Percentiles rank a stretch among this genome's conserved stretches.
These are phyloP conservation scores for Phalacrocorax pelagicus DNA, from an alignment of 2,113 vertebrate species.

Conservation along the genomic window DNA sequence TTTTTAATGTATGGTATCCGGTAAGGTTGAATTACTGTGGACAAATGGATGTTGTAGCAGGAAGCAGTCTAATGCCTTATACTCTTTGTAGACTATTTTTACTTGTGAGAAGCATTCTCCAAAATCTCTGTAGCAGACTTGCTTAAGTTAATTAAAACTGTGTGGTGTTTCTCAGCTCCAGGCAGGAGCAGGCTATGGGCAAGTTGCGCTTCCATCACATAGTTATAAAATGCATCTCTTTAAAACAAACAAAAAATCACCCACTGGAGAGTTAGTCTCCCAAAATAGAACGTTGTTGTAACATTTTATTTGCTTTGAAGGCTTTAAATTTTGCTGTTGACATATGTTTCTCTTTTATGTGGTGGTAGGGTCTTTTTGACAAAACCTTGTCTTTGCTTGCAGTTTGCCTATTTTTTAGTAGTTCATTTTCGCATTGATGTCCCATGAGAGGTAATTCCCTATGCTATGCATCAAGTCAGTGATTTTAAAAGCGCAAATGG, in stretches of 20 bases:
- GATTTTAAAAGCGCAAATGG: neutral
- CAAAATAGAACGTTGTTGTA: neutral
- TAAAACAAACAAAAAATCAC: neutral
- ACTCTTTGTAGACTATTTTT: constrained; percentile 57
- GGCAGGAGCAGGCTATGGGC: neutral
- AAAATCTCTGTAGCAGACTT: neutral
- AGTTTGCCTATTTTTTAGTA: neutral
- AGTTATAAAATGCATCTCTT: neutral
- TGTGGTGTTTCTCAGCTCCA: neutral
- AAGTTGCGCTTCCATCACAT: neutral
- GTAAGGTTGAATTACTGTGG: constrained; percentile 24
- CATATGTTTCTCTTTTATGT: neutral
- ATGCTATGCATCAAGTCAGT: neutral
- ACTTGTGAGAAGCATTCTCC: neutral
- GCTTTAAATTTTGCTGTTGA: neutral
- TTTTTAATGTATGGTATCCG: constrained; percentile 47
- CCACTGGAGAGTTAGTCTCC: neutral
- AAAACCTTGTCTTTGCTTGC: neutral
- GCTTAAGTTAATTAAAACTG: neutral
- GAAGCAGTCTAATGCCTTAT: constrained; percentile 29
- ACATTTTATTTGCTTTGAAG: neutral
- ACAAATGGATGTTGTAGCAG: constrained; percentile 34
- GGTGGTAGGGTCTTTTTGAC: neutral
- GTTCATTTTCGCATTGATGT: neutral
- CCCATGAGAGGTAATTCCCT: neutral